A percentile compares a stretch with the other conserved stretches of the same genome.
Evolutionary conservation across 2,888 invertebrate genomes (phyloP).

Genomic region (Ceramica pisi): DNA sequence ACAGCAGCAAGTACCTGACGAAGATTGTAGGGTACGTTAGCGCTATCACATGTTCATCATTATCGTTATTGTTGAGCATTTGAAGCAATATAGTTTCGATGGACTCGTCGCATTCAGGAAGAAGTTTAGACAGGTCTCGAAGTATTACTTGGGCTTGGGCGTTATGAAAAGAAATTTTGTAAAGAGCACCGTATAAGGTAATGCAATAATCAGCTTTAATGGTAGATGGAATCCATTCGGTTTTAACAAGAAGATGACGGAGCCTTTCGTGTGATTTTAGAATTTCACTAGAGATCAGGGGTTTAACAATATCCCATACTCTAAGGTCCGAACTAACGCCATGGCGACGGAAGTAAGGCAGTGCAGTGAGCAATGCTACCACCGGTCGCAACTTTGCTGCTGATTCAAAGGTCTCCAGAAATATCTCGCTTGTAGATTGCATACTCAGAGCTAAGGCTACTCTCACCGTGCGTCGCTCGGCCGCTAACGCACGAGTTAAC

Average conservation of each 20-base stretch:
- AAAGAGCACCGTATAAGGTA: slow-evolving; percentile 66
- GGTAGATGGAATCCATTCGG: slow-evolving; percentile 63
- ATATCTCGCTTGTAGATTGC: background rate
- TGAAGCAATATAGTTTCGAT: slow-evolving; percentile 63
- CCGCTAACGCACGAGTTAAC: slow-evolving; percentile 65
- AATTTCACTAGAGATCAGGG: slow-evolving; percentile 66
- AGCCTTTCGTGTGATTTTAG: slow-evolving; percentile 50
- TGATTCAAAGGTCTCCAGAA: slow-evolving; percentile 29
- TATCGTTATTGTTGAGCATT: slow-evolving; percentile 47
- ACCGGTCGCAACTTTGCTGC: slow-evolving; percentile 20
- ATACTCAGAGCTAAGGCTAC: slow-evolving; percentile 69
- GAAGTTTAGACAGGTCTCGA: slow-evolving; percentile 64
- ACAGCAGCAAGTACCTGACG: slow-evolving; percentile 74
- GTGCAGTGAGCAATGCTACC: slow-evolving; percentile 70
- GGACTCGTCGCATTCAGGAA: slow-evolving; percentile 65
- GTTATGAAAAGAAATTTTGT: slow-evolving; percentile 53
- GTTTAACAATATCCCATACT: slow-evolving; percentile 75
- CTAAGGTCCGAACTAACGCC: slow-evolving; percentile 59
- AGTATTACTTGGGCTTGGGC: slow-evolving; percentile 63
- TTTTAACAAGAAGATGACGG: slow-evolving; percentile 46
- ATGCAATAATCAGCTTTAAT: slow-evolving; percentile 74
- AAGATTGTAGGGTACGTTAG: slow-evolving; percentile 69
- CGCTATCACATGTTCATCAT: slow-evolving; percentile 28
- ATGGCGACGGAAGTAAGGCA: slow-evolving; percentile 64
- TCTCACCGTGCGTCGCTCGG: slow-evolving; percentile 70